Evolutionary conservation across 2,797 vertebrate species (phyloP).

Genomic region (Alectoris magna): DNA sequence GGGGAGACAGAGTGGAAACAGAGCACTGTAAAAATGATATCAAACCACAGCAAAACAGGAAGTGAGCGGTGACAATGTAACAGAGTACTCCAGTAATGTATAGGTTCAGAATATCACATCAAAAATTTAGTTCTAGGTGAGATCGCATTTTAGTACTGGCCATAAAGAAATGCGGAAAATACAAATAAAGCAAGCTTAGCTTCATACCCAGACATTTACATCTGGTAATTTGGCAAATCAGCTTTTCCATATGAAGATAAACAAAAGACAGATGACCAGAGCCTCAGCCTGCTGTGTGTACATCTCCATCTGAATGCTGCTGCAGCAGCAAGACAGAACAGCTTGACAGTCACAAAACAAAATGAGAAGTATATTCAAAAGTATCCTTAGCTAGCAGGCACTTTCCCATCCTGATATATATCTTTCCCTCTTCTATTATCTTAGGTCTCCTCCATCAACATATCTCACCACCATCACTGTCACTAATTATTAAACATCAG

Average conservation of each 20-base stretch:
- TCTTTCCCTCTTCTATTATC: not conserved
- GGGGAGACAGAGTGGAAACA: not conserved
- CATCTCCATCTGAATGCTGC: not conserved
- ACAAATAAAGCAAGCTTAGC: not conserved
- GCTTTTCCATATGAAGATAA: not conserved
- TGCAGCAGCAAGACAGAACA: not conserved
- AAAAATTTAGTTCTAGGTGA: not conserved
- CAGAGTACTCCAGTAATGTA: not conserved
- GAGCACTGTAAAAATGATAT: not conserved
- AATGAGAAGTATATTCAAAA: not conserved
- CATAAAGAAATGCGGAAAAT: not conserved
- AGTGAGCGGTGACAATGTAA: accelerated
- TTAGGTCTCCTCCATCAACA: not conserved
- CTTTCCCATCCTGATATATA: not conserved
- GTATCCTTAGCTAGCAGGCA: not conserved
- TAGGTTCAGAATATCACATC: not conserved
- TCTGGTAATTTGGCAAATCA: not conserved
- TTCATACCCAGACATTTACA: not conserved
- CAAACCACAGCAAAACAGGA: not conserved
- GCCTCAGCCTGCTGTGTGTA: not conserved
- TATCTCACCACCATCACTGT: not conserved
- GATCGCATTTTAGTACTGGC: not conserved
- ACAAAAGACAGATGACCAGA: not conserved
- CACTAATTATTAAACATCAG: accelerated
- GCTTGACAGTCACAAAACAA: not conserved